Evolutionary conservation across 2,113 vertebrate genomes (phyloP).

Genomic region (Pluvialis apricaria): DNA sequence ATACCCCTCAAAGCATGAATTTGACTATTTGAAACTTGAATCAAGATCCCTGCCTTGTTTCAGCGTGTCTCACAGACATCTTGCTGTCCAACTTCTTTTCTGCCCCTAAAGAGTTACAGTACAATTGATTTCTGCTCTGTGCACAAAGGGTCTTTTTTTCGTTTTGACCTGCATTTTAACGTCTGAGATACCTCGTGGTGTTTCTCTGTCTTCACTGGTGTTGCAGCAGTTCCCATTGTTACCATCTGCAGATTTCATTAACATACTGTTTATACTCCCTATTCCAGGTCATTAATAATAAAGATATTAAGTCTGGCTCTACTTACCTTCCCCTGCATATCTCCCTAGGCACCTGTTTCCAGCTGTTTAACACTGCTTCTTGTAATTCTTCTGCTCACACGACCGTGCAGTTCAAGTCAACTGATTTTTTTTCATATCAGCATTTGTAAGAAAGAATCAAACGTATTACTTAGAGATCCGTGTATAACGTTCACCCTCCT

Average conservation of each 20-base stretch:
- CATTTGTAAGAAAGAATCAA: background rate
- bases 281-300: slow-evolving; percentile 44
- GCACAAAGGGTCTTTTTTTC: background rate
- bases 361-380: background rate
- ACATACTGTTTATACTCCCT: background rate
- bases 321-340: background rate
- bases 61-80: background rate
- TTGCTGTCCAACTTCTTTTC: background rate
- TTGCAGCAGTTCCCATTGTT: slow-evolving; percentile 10
- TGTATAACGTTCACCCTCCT: background rate
- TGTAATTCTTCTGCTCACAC: background rate
- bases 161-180: background rate
- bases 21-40: background rate
- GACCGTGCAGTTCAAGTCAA: background rate
- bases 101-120: background rate
- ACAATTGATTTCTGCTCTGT: background rate
- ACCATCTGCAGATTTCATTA: slow-evolving; percentile 59
- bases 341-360: slow-evolving; percentile 43
- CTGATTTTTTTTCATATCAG: background rate
- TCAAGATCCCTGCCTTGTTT: background rate
- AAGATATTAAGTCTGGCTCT: slow-evolving; percentile 28
- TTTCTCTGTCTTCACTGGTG: background rate
- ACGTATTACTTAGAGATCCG: background rate
- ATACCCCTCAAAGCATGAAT: background rate
- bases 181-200: background rate